Base-by-base conservation (phyloP, 2,113 vertebrate species). In the Ictalurus punctatus region DNA sequence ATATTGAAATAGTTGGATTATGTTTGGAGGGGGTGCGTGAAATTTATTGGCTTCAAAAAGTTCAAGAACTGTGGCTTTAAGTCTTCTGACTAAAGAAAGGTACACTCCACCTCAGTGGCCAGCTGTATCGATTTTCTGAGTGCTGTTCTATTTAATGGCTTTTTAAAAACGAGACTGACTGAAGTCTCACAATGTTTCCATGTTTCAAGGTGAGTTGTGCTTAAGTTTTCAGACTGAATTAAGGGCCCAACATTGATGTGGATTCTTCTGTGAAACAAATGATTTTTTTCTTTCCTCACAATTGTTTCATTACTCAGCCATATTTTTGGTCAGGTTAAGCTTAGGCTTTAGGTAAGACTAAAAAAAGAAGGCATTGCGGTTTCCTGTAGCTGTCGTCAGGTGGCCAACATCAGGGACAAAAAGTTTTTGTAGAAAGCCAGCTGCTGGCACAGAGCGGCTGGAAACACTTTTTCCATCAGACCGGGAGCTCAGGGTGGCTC, bases 331-430 rank as follows among this genome's bases (percentile, higher is more conserved):
- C 71, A 40, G 34, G 34, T 37, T 25, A 40, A 52, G 27, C 40
- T 59, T 25, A 25, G 34, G 40, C 5, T 30, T 86, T 59, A 56
- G 30, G 25, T 52, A 19, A 74, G 79, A 73, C 44, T 17, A n/a
- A 71, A 84, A 82, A 48, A 56, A 81, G 56, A 67, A 56, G 81
- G 30, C 30, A 17, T 5, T 76, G 3, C 78, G 63, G 34, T 44
- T 85, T 69, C 84, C 52, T 89, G 81, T 40, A 83, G 48, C 27
- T 12, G 76, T 59, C 67, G 30, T 71, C 37, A 71, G 69, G 40
- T 87, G 52, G 54, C 87, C 87, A 88, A 30, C 61, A 58, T 54
- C 52, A 16, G 54, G 88, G 63, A 89, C 90, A 91, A 89, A 85
- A 87, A 27, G 90, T 88, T 87, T 79, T 86, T 89, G 86, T 87